Evolutionary conservation across 2,113 vertebrate species (phyloP).

Genomic region (Rana temporaria): DNA sequence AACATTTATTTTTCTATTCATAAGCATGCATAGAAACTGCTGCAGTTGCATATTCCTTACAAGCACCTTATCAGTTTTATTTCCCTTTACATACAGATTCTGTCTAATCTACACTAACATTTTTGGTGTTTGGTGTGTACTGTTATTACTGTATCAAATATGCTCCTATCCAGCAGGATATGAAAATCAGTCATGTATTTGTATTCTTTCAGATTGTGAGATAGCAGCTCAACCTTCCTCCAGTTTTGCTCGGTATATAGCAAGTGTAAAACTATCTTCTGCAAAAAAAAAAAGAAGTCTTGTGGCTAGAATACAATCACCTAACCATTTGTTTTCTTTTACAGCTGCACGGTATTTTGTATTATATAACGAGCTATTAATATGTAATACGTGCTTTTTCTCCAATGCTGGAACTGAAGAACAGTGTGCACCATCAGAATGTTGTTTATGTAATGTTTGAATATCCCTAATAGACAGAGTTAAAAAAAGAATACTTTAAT

Average conservation of each 20-base stretch:
- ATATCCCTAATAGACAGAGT: too few species aligned
- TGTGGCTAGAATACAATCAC: not conserved
- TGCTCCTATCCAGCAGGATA: conserved; percentile 3
- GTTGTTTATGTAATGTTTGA: too few species aligned
- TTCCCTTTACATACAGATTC: conserved; percentile 21
- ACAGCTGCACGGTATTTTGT: not conserved
- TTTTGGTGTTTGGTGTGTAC: conserved; percentile 10
- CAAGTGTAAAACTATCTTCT: not conserved
- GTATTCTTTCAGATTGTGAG: conserved; percentile 13
- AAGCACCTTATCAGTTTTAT: conserved; percentile 37
- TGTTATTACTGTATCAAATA: conserved; percentile 30
- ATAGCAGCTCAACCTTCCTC: conserved; percentile 4
- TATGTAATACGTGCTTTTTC: not conserved
- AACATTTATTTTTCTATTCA: conserved; percentile 10
- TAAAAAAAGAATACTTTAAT: too few species aligned
- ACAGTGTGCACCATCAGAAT: not conserved
- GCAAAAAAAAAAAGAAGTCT: not conserved
- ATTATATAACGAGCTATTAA: conserved; percentile 1
- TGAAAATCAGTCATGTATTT: not conserved
- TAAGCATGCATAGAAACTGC: conserved; percentile 3
- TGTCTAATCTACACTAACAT: conserved; percentile 27
- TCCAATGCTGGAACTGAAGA: not conserved
- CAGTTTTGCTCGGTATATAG: not conserved
- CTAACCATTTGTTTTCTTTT: not conserved
- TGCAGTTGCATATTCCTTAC: conserved; percentile 5